Evolutionary conservation across 2,888 invertebrate genomes (phyloP), one percentile per base, ranked within the genome.

Genomic region (Phymatocera aterrima): DNA sequence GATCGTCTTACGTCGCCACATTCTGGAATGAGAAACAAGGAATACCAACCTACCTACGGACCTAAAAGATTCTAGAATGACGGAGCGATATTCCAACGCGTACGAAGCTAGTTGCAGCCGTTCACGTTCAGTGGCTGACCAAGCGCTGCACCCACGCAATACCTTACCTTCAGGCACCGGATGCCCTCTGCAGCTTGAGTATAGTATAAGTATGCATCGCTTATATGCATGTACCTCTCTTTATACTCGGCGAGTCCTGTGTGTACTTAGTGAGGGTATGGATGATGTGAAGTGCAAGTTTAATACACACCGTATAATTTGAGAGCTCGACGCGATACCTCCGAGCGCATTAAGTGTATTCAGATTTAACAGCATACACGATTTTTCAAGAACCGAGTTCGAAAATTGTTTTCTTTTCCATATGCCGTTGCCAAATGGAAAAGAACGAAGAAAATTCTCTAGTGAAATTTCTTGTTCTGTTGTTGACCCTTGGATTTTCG

Each of bases 241-340:
- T 5, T 43, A n/a, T 15, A 65, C 65, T 65, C 43, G 31, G 21
- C n/a, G 21, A 64, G 37, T 64, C 61, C n/a, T 21, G 3, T 64
- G 61, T 64, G 31, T 64, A n/a, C 37, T 65, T 24, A 65, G 65
- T 65, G 24, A 24, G 6, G 65, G 65, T 65, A 65, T 65, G 65
- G 15, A 65, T 57, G n/a, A 40, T 57, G 40, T 65, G 65, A 65
- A 65, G 65, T 65, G 65, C 65, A 65, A 43, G 65, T 65, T 65
- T 65, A 65, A 65, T 65, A 65, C 43, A 21, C 40, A 43, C 65
- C 65, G 40, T 3, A 43, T 65, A 43, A 43, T 43, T 40, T 40
- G 43, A 43, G 65, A 43, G 43, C 24, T 65, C 40, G 24, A 40
- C 21, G 61, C 37, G 61, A 64, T 64, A 64, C 61, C 61, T 28